Evolutionary conservation across 92 coral and sea anemone species (phyloP), one percentile per base, ranked within the genome.

Genomic region (Epizoanthus ramosus): DNA sequence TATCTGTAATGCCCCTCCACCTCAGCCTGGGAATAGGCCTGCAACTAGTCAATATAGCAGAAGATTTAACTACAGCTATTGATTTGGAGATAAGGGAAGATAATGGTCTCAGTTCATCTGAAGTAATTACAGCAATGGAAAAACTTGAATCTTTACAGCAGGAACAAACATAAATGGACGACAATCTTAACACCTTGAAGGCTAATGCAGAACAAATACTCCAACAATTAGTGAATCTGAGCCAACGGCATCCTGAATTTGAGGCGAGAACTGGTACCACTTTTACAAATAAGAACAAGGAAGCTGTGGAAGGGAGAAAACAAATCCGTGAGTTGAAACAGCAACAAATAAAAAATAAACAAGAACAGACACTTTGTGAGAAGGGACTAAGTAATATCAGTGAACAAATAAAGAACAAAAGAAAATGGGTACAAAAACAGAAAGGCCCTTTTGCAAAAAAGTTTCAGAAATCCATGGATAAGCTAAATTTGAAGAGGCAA

Each of bases 1-100:
- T 84, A 71, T 76, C 89, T 18, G 85, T 88, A 31, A 79, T 88
- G 89, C 88, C 91, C 9, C 88, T 88, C 19, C 88, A 84, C 23
- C 25, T 84, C 39, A 72, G 81, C 25, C 81, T 88, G 18, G 91
- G 91, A 12, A 57, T 88, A 28, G 91, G 91, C 57, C 85, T 84
- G 33, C 91, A 84, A 79, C 58, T 71, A 18, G 25, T 88, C 15
- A 53, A 88, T 21, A 57, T 85, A 1, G 79, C 81, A 70, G 84
- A 85, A 23, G 80, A 85, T 9, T 16, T 82, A 63, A 86, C 92
- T n/a, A 80, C 75, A 61, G 74, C 68, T 22, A 22, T 79, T 0
- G 84, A 88, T 80, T 56, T 79, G 25, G 8, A 71, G 22, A 73
- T 85, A 6, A 89, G 74, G 84, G 86, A 72, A 71, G 73, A 43